These are phyloP conservation scores for Dermatemys mawii DNA, from an alignment of 2,113 vertebrate genomes.

Conservation along the genomic window DNA sequence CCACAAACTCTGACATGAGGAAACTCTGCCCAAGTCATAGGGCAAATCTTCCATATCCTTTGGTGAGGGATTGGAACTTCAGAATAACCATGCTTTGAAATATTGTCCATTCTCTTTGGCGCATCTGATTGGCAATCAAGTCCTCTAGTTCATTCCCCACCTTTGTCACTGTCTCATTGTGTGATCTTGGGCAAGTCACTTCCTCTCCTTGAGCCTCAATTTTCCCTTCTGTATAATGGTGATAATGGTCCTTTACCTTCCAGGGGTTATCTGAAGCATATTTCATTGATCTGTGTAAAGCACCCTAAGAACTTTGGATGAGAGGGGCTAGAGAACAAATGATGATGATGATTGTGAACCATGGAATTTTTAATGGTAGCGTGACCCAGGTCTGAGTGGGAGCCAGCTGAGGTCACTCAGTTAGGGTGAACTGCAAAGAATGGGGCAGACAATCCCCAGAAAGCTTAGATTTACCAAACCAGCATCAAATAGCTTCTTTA, in stretches of 20 bases:
- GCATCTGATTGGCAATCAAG: neutral
- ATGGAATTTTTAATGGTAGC: neutral
- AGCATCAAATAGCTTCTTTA: too few species aligned
- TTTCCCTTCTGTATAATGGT: neutral
- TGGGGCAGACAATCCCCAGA: too few species aligned
- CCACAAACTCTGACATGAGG: too few species aligned
- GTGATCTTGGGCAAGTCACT: neutral
- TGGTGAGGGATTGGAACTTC: neutral
- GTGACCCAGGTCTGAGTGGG: too few species aligned
- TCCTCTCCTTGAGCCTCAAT: neutral
- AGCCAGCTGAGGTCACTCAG: too few species aligned
- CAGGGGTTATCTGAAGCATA: neutral
- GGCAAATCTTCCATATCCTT: neutral
- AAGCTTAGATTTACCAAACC: too few species aligned
- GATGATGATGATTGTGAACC: neutral
- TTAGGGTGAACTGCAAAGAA: too few species aligned
- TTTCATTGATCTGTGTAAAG: neutral
- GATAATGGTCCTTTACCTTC: neutral
- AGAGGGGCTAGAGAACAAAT: neutral
- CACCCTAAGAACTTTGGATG: neutral
- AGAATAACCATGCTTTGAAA: neutral
- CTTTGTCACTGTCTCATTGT: neutral
- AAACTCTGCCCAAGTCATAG: too few species aligned
- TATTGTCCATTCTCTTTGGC: neutral
- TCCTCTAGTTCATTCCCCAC: neutral